Base-by-base conservation (phyloP, 1,140 invertebrate genomes). In the Zaprionus inermis region DNA sequence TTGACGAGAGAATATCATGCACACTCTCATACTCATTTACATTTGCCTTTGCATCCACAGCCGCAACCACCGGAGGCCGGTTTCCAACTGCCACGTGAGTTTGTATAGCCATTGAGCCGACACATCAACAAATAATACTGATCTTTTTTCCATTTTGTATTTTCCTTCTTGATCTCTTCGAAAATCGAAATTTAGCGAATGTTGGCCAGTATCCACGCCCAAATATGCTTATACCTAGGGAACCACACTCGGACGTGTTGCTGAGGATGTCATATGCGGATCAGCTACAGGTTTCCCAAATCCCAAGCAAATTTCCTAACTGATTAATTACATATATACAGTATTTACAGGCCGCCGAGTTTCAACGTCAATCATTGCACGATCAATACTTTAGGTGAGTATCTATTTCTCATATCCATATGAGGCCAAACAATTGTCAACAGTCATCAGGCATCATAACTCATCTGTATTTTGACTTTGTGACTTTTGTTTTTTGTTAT, bases 1-100 rank as follows among this genome's bases (percentile, higher is more conserved):
- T 92, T 92, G 92, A 91, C 91, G 84, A 91, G 91, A 91, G 92
- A 92, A 92, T 92, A 90, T 92, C 91, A 92, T 69, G 91, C 91
- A 92, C 94, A 94, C 84, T 94, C 96, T 79, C 97, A 98, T 94
- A 96, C 97, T 82, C 97, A 98, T 94, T 97, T 96, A 79, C 97
- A 97, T 94, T 95, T 97, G 91, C 97, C 97, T 93, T 94, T 97
- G 91, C 90, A 91, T 91, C 96, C 97, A 93, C 96, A 96, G 92
- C 96, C 96, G 93, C 96, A 97, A 92, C 94, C 94, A 84, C 93
- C 93, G 76, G 95, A 95, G 91, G 95, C 95, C 90, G 92, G 91
- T 91, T 92, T 92, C 90, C 92, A 92, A 91, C 92, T 92, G 84
- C 91, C 92, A 92, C 92, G 92, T 92, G 92, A 92, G 92, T 92